Evolutionary conservation across 1,140 invertebrate genomes (phyloP), one percentile per base, ranked within the genome.

Genomic region (Vanessa tameamea): DNA sequence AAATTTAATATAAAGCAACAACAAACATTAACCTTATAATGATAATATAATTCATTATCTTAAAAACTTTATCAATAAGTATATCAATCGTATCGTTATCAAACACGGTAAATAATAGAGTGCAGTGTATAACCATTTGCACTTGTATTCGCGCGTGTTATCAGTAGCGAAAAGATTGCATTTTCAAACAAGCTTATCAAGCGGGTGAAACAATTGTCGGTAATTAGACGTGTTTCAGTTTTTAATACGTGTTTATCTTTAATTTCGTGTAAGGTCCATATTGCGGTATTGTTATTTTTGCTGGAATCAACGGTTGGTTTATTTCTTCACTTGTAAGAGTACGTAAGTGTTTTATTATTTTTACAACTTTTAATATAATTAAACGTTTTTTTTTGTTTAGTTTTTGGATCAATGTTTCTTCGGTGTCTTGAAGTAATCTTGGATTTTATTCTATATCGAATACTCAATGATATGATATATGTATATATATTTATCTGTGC

Each of bases 41-140:
- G 78, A 79, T 84, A 81, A 83, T 83, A 77, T 71, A 72, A 72
- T 67, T 73, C 69, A 77, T 82, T 82, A 84, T 84, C 84, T 73
- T 75, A 80, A 77, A 79, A 75, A 76, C 37, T 61, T 73, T 72
- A 70, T 68, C 67, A 66, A 72, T 64, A 73, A 68, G 8, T 26
- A 15, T 70, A 63, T 63, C 47, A 70, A 57, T 12, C 16, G 16
- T 69, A 71, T 71, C 69, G n/a, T 71, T 64, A 69, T 69, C 66
- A 23, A 3, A 47, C 31, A 37, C 16, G 23, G 82, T 85, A 84
- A 87, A 86, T 83, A 85, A 73, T 71, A 69, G 55, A 76, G 66
- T 87, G 83, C 84, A 88, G 80, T 84, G 75, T 79, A 31, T 55
- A 73, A 70, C 63, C 59, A 68, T 51, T 74, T 72, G 69, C 73